Evolutionary conservation across 2,797 vertebrate species (phyloP).

Genomic region (Hippopotamyrus pictus): DNA sequence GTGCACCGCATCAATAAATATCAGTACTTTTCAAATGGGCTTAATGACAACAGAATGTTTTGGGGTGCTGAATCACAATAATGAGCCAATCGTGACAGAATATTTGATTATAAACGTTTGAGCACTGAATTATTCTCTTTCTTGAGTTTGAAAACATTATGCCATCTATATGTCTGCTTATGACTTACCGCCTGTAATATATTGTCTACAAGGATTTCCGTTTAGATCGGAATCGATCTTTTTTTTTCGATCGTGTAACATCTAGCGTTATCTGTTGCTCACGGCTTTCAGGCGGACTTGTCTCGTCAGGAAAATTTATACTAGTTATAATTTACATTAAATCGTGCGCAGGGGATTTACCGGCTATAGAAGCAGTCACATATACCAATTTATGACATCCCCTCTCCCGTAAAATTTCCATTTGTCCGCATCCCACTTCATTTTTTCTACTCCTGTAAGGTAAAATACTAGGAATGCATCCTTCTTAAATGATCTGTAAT

Average conservation of each 20-base stretch:
- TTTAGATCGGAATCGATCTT: background rate
- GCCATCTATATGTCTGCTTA: background rate
- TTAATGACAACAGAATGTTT: background rate
- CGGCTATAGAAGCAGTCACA: background rate
- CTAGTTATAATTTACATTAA: background rate
- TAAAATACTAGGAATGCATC: background rate
- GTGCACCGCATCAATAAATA: background rate
- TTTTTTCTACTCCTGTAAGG: background rate
- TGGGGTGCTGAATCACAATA: background rate
- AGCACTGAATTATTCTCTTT: background rate
- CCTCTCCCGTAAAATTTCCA: background rate
- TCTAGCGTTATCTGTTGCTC: background rate
- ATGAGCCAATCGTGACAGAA: background rate
- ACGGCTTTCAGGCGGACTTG: background rate
- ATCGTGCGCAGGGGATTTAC: background rate
- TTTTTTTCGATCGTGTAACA: background rate
- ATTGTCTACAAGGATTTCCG: background rate
- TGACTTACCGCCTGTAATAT: background rate
- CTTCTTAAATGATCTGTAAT: constrained; percentile 3
- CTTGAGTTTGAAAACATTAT: background rate
- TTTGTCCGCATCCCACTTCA: background rate
- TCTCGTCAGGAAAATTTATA: background rate
- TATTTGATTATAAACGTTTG: background rate
- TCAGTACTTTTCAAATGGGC: background rate
- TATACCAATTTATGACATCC: background rate